A percentile compares a stretch with the other conserved stretches of the same genome.
Evolutionary conservation across 2,797 vertebrate species (phyloP).

Genomic region (Xiphophorus birchmanni): DNA sequence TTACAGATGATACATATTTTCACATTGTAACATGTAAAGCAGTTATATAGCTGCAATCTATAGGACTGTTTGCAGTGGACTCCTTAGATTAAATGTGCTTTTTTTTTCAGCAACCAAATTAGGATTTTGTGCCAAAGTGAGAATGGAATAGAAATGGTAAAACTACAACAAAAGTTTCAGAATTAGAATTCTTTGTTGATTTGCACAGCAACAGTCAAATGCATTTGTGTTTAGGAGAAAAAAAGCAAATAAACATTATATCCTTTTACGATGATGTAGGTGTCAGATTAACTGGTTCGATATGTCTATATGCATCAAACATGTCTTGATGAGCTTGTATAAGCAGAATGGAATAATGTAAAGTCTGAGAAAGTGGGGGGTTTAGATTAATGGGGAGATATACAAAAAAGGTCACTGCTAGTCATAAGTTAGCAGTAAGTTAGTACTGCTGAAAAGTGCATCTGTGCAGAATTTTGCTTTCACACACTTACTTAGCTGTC

Average conservation of each 20-base stretch:
- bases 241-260: not conserved
- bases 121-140: not conserved
- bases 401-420: not conserved
- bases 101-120: not conserved
- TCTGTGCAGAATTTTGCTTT: conserved; percentile 27
- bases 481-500: conserved; percentile 41
- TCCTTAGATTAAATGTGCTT: not conserved
- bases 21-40: not conserved
- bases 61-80: not conserved
- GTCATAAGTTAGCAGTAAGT: not conserved
- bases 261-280: not conserved
- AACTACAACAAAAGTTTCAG: not conserved
- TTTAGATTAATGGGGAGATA: not conserved
- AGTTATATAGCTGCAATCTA: not conserved
- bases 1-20: not conserved
- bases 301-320: not conserved
- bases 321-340: not conserved
- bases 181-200: not conserved
- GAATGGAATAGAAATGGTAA: not conserved
- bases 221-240: not conserved
- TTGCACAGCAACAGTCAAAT: not conserved
- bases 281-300: not conserved
- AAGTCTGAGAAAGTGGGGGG: not conserved
- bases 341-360: not conserved
- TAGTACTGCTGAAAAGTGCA: not conserved